These are phyloP conservation scores for Gymnocheta viridis DNA, from an alignment of 2,888 invertebrate genomes.

Conservation along the genomic window DNA sequence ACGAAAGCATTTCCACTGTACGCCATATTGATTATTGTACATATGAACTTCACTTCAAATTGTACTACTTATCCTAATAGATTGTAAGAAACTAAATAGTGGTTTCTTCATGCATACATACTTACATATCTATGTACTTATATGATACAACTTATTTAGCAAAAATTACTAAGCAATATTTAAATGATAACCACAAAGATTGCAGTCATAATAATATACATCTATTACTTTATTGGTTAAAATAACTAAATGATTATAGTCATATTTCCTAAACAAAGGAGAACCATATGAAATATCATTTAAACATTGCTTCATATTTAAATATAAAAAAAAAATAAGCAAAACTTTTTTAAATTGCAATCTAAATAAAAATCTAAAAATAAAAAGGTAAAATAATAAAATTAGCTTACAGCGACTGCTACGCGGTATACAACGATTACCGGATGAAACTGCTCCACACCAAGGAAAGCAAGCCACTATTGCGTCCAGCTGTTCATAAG, in stretches of 20 bases:
- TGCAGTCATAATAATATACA: conserved; percentile 7
- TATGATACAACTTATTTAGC: background rate
- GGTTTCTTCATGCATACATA: too few species aligned
- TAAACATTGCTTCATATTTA: background rate
- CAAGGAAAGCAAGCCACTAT: conserved; percentile 90
- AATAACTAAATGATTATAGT: conserved; percentile 1
- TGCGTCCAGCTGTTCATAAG: conserved; percentile 89
- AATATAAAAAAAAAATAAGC: background rate
- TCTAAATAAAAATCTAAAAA: background rate
- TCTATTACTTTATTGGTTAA: background rate
- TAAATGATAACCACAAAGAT: background rate
- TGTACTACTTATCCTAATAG: background rate
- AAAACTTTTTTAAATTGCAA: background rate
- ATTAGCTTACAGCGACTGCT: conserved; percentile 85
- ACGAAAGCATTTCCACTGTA: background rate
- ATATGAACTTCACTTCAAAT: background rate
- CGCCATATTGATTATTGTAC: background rate
- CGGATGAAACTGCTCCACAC: conserved; percentile 85
- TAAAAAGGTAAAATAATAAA: conserved; percentile 20
- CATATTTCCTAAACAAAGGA: background rate
- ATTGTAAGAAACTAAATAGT: background rate
- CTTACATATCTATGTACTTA: too few species aligned
- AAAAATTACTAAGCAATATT: background rate
- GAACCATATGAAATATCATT: background rate
- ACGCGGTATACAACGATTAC: conserved; percentile 85